A percentile compares a stretch with the other conserved stretches of the same genome.
phyloP scores from a whole-genome alignment of 2,888 invertebrate genomes.

The Apotomis betuletana region DNA sequence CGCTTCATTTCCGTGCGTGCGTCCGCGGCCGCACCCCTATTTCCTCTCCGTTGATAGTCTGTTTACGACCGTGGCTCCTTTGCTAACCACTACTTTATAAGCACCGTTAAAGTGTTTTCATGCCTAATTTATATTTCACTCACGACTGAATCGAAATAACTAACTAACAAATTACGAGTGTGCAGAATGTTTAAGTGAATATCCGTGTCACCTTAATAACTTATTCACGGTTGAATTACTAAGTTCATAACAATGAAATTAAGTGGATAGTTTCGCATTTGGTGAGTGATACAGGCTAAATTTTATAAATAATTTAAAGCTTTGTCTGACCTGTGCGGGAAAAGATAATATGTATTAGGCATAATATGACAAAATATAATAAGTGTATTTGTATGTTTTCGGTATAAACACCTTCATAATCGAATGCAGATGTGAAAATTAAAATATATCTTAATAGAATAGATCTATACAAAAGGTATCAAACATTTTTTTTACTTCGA shows the following conservation, averaged over 20 bases:
- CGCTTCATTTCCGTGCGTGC: slow-evolving; percentile 70
- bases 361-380: too few species aligned
- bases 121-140: neutral
- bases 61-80: slow-evolving; percentile 55
- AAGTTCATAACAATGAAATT: neutral
- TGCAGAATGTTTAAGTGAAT: neutral
- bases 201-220: neutral
- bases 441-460: too few species aligned
- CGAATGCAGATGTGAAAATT: too few species aligned
- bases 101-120: slow-evolving; percentile 11
- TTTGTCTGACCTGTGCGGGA: too few species aligned
- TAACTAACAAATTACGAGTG: neutral
- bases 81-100: slow-evolving; percentile 40
- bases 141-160: too few species aligned
- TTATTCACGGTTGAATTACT: neutral
- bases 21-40: slow-evolving; percentile 59
- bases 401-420: too few species aligned
- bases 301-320: too few species aligned
- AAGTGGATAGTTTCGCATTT: neutral
- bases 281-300: neutral
- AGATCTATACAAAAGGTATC: too few species aligned
- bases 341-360: too few species aligned
- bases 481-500: too few species aligned
- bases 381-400: too few species aligned
- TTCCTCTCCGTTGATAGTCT: slow-evolving; percentile 61